Evolutionary conservation across 2,113 vertebrate species (phyloP).

Genomic region (Collichthys lucidus): DNA sequence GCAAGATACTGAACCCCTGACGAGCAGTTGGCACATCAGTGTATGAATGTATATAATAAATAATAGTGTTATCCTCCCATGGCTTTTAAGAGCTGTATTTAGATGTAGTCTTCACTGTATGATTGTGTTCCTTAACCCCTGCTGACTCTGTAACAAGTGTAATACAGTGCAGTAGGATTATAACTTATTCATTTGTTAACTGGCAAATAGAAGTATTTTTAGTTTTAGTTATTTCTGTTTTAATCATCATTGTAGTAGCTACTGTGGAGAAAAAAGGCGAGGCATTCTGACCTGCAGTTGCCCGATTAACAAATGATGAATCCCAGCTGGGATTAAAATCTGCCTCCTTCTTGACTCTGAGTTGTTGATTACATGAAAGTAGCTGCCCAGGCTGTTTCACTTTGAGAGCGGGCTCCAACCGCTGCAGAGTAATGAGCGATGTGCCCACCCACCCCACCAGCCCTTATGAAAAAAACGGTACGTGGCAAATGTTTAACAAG

Average conservation of each 20-base stretch:
- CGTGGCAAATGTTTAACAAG: constrained; percentile 70
- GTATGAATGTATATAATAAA: neutral
- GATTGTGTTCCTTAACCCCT: neutral
- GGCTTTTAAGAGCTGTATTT: neutral
- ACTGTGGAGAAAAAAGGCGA: neutral
- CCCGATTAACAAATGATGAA: constrained; percentile 29
- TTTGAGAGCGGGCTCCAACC: constrained; percentile 9
- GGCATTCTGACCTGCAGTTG: constrained; percentile 15
- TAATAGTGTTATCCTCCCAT: neutral
- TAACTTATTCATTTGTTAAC: neutral
- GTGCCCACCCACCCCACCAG: neutral
- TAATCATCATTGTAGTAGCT: neutral
- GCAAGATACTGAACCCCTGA: no score
- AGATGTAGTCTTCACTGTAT: neutral
- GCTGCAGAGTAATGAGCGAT: constrained; percentile 49
- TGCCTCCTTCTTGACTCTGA: constrained; percentile 23
- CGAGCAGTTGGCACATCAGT: no score
- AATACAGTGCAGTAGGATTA: neutral
- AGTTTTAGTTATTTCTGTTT: neutral
- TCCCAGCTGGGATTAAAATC: constrained; percentile 39
- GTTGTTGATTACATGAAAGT: constrained; percentile 61
- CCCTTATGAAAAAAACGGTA: constrained; percentile 53
- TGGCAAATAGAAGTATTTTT: neutral
- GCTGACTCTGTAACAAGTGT: neutral
- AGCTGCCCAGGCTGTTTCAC: constrained; percentile 26